Evolutionary conservation across 2,888 invertebrate species (phyloP).

Genomic region (Pseudococcus longispinus): DNA sequence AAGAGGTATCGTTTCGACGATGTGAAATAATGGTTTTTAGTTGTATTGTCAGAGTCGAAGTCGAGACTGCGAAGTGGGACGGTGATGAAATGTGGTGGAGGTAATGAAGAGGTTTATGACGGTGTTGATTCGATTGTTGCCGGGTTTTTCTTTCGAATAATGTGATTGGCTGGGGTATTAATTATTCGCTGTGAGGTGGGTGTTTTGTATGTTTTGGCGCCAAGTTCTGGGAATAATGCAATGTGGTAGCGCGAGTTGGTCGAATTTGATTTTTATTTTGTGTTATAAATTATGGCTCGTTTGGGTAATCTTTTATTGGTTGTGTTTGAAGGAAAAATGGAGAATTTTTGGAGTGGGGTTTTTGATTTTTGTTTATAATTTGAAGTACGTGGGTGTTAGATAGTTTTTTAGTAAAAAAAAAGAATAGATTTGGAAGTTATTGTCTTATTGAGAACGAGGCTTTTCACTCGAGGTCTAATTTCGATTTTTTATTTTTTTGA

Average conservation of each 20-base stretch:
- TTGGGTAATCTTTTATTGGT: too few species aligned
- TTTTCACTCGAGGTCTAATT: too few species aligned
- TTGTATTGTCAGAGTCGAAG: neutral
- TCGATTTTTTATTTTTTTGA: too few species aligned
- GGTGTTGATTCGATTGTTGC: neutral
- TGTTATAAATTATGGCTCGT: too few species aligned
- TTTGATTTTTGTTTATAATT: too few species aligned
- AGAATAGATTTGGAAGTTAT: too few species aligned
- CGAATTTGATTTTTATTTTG: neutral
- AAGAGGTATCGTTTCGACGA: neutral
- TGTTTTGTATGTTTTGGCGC: neutral
- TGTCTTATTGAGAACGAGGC: too few species aligned
- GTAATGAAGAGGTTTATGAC: neutral
- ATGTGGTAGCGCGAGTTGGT: neutral
- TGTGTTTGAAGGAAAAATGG: too few species aligned
- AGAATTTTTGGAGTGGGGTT: too few species aligned
- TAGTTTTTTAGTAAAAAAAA: too few species aligned
- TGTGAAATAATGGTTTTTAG: neutral
- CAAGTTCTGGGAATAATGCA: neutral
- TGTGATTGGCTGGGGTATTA: neutral
- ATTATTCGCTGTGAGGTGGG: neutral
- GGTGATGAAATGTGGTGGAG: neutral
- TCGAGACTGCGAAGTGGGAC: neutral
- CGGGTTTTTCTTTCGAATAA: neutral
- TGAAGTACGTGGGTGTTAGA: too few species aligned